phyloP scores from a whole-genome alignment of 2,797 vertebrate species.

The Aphelocoma californica region DNA sequence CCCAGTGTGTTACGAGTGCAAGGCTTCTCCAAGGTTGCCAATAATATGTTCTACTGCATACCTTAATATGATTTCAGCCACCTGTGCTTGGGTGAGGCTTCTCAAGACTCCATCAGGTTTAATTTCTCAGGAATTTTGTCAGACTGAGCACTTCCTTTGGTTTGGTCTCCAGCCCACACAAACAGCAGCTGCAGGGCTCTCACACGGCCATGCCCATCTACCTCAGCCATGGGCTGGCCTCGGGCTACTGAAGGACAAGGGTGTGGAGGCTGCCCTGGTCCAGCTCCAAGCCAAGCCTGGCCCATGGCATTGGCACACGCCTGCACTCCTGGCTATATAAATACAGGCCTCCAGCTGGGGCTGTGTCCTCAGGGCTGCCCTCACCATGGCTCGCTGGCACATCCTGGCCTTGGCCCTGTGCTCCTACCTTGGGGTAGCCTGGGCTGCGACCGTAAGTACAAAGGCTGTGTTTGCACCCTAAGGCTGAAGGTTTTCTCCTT shows the following conservation, averaged over 20 bases:
- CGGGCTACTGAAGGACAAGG: background rate
- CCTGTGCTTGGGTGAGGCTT: background rate
- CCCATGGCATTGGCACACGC: background rate
- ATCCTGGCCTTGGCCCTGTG: background rate
- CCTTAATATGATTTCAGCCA: background rate
- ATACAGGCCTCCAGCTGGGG: background rate
- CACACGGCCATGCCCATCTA: background rate
- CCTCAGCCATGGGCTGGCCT: background rate
- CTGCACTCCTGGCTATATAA: background rate
- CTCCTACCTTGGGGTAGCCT: background rate
- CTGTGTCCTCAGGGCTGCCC: background rate
- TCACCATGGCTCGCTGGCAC: conserved; percentile 23
- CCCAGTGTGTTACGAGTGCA: background rate
- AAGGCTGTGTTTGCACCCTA: background rate
- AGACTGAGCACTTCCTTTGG: background rate
- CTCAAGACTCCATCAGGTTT: background rate
- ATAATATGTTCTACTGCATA: background rate
- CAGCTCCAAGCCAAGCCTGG: background rate
- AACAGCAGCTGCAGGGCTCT: background rate
- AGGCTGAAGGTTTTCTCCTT: background rate
- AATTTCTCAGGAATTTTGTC: background rate
- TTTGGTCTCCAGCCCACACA: background rate
- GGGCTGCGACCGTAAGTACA: background rate
- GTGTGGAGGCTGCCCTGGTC: background rate
- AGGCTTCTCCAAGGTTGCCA: background rate